phyloP scores from a whole-genome alignment of 1,140 invertebrate genomes.

The Rhyacophila brunnea region DNA sequence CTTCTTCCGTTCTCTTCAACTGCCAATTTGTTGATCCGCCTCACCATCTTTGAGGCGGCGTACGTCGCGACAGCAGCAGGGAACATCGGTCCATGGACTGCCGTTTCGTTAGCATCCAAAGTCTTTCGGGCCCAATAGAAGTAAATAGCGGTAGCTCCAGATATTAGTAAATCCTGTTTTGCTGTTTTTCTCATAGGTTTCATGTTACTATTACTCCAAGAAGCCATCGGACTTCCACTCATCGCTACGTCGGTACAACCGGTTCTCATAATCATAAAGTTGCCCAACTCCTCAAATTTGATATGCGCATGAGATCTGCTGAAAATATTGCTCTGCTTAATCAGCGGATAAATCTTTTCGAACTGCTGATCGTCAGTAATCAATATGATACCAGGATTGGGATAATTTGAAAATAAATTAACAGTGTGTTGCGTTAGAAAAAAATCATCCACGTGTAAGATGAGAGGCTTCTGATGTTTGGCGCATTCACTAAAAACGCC shows the following conservation, averaged over 20 bases:
- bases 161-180: conserved; percentile 78
- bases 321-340: conserved; percentile 4
- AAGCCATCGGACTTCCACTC: conserved; percentile 44
- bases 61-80: conserved; percentile 63
- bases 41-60: conserved; percentile 64
- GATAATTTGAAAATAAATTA: conserved; percentile 28
- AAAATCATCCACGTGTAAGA: conserved; percentile 79
- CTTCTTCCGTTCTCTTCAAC: conserved; percentile 62
- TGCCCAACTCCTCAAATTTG: conserved; percentile 10
- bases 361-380: conserved; percentile 81
- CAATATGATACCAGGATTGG: conserved; percentile 57
- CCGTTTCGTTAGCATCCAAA: background rate
- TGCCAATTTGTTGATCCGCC: conserved; percentile 61
- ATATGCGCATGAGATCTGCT: conserved; percentile 17
- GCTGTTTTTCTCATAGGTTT: conserved; percentile 62
- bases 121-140: conserved; percentile 60
- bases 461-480: conserved; percentile 61
- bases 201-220: conserved; percentile 55
- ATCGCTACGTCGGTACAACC: conserved; percentile 32
- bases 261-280: conserved; percentile 14
- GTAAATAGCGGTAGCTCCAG: conserved; percentile 67
- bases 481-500: no score
- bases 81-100: conserved; percentile 39
- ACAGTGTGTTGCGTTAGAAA: conserved; percentile 57
- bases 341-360: conserved; percentile 18